Base-by-base conservation (phyloP, 2,888 invertebrate species). In the Mellilla xanthometata region DNA sequence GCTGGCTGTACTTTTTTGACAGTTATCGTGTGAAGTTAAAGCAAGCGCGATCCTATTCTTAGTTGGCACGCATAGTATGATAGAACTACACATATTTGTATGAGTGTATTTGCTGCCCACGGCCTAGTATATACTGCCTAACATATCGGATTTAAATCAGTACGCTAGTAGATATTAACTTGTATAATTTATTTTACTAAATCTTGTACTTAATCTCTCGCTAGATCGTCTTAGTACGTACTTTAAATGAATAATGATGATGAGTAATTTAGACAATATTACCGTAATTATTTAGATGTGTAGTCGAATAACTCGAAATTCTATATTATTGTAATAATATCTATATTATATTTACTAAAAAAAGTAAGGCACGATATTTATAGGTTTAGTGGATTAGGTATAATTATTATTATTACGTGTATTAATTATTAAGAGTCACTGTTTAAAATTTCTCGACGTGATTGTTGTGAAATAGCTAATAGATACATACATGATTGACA, bases 201-300 rank as follows among this genome's bases (percentile, higher is more conserved):
- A 68, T 68, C 62, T 71, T 71, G 65, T 63, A 60, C 50, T 13
- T 80, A 76, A 74, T 72, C 74, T 77, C 68, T 78, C 69, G 78
- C 83, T 83, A 81, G 79, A 54, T 58, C 22, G 55, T n/a, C 48
- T 55, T 54, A 56, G 57, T 60, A 49, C 63, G 70, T 69, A 66
- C 76, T 73, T 24, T 8, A 64, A 70, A 71, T 60, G 73, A 78
- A n/a, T n/a, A n/a, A n/a, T n/a, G n/a, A n/a, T n/a, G n/a, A n/a
- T n/a, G n/a, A 75, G 77, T 83, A 78, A 78, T 74, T 76, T 84
- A 85, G 84, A 86, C 85, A 85, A 85, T 85, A 85, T 81, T 83
- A 81, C 66, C 66, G 49, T 63, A 79, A 73, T 74, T 13, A 19
- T 33, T 44, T 55, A 52, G 52, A 35, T 36, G 49, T 47, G 28